phyloP scores from a whole-genome alignment of 1,140 invertebrate species.

The Caerostris extrusa region DNA sequence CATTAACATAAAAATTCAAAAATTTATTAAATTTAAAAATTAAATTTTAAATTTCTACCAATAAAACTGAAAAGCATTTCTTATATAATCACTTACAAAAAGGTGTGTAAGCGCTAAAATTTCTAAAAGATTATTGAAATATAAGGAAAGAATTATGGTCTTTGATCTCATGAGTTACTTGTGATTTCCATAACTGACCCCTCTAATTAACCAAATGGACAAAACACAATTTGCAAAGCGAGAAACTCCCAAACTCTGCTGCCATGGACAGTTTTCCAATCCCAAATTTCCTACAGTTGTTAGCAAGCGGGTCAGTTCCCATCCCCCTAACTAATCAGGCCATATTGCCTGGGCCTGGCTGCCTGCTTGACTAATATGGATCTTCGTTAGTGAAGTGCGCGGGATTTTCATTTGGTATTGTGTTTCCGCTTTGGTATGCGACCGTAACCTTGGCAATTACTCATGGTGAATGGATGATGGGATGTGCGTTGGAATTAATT shows the following conservation, averaged over 20 bases:
- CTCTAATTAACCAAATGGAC: neutral
- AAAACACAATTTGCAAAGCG: neutral
- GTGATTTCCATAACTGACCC: too few relatives aligned
- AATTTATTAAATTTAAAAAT: too few relatives aligned
- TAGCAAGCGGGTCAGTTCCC: neutral
- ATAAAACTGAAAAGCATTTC: too few relatives aligned
- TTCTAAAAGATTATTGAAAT: too few relatives aligned
- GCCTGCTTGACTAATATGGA: slow-evolving; percentile 40
- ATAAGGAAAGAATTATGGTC: too few relatives aligned
- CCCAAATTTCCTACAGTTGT: neutral
- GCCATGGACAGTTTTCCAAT: neutral
- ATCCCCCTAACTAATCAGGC: neutral
- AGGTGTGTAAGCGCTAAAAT: too few relatives aligned
- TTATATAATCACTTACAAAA: too few relatives aligned
- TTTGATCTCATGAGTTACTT: too few relatives aligned
- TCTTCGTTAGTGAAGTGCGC: slow-evolving; percentile 1
- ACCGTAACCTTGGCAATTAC: slow-evolving; percentile 17
- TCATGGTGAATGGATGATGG: slow-evolving; percentile 31
- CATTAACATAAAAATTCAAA: too few relatives aligned
- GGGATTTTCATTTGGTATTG: slow-evolving; percentile 41
- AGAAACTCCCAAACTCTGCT: neutral
- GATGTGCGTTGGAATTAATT: slow-evolving; percentile 38
- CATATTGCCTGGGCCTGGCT: neutral
- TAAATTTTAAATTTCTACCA: too few relatives aligned
- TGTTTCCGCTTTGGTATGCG: slow-evolving; percentile 42